A percentile compares a stretch with the other conserved stretches of the same genome.
These are phyloP conservation scores for Leptarthrus brevirostris DNA, from an alignment of 2,888 invertebrate genomes.

Conservation along the genomic window DNA sequence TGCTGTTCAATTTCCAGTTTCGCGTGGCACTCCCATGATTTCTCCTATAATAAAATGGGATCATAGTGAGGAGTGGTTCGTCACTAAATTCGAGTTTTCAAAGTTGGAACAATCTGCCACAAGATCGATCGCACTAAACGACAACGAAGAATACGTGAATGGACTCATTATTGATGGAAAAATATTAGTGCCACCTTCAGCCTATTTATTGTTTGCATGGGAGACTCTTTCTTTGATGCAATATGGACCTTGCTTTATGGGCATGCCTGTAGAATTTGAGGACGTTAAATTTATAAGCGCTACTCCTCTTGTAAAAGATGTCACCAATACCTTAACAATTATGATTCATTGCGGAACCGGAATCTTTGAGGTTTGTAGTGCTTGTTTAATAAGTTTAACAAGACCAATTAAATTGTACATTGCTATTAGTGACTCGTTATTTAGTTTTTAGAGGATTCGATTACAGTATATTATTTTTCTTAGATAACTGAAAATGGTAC, in stretches of 20 bases:
- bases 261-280: constrained; percentile 85
- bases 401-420: no score
- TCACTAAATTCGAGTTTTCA: constrained; percentile 75
- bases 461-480: constrained; percentile 55
- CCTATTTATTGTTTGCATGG: constrained; percentile 82
- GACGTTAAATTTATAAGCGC: constrained; percentile 86
- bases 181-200: constrained; percentile 79
- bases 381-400: not conserved
- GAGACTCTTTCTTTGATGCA: constrained; percentile 79
- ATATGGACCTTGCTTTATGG: constrained; percentile 73
- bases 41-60: constrained; percentile 90
- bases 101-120: constrained; percentile 77
- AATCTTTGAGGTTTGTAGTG: constrained; percentile 69
- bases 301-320: constrained; percentile 79
- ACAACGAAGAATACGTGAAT: constrained; percentile 77
- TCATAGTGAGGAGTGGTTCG: constrained; percentile 82
- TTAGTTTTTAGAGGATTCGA: no score
- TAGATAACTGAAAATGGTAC: constrained; percentile 77
- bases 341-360: constrained; percentile 73
- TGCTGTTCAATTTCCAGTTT: constrained; percentile 81
- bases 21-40: constrained; percentile 86
- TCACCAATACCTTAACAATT: constrained; percentile 69
- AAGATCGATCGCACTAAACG: constrained; percentile 73
- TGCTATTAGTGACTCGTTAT: no score
- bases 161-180: constrained; percentile 89